Conservation (phyloP, 2,797 vertebrate species). For the Lagodon rhomboides region DNA sequence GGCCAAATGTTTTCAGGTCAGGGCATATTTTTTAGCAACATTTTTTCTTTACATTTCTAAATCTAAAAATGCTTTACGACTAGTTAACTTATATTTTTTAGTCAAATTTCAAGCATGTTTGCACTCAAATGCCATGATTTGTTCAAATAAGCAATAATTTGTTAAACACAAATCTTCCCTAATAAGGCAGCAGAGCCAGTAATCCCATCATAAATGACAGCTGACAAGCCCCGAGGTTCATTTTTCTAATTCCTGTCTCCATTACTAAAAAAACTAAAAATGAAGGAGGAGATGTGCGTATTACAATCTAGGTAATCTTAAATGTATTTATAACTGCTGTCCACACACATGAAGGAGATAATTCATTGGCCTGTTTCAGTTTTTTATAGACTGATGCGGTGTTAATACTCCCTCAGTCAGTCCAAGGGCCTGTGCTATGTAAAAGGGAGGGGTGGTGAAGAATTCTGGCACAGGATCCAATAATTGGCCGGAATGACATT, state of each 20-base stretch:
- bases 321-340: background rate
- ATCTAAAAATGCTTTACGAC: background rate
- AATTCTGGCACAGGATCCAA: slow-evolving; percentile 61
- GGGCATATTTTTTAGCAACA: background rate
- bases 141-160: slow-evolving; percentile 14
- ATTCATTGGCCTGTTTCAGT: background rate
- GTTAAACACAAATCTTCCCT: slow-evolving; percentile 3
- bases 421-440: slow-evolving; percentile 19
- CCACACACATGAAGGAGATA: background rate
- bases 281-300: background rate
- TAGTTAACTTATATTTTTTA: background rate
- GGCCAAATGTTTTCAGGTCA: slow-evolving; percentile 11
- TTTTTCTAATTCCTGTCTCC: background rate
- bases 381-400: slow-evolving; percentile 19
- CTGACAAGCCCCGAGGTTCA: background rate
- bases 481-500: slow-evolving; percentile 68
- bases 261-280: background rate
- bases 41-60: background rate
- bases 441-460: slow-evolving; percentile 47
- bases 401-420: slow-evolving; percentile 25
- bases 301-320: background rate
- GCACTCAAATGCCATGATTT: slow-evolving; percentile 3
- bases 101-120: background rate
- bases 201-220: slow-evolving; percentile 17
- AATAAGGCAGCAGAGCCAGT: background rate